phyloP scores from a whole-genome alignment of 2,888 invertebrate genomes.

The Minunthozetes semirufus region DNA sequence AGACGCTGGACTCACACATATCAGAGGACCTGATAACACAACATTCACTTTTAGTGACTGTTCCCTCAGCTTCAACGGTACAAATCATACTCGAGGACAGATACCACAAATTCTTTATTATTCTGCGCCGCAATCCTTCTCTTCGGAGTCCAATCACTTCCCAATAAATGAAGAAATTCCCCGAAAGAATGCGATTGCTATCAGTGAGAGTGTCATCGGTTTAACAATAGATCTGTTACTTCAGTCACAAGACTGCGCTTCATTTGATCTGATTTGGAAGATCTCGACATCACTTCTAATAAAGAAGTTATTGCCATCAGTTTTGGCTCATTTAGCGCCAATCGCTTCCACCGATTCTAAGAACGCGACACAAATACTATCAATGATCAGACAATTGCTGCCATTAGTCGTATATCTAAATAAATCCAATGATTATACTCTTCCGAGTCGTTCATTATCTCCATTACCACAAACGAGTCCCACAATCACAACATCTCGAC shows the following conservation, averaged over 20 bases:
- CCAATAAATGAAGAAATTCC: slow-evolving; percentile 10
- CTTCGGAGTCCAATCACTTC: not conserved
- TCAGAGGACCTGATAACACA: slow-evolving; percentile 87
- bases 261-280: slow-evolving; percentile 25
- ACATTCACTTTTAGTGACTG: slow-evolving; percentile 83
- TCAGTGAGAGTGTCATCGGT: slow-evolving; percentile 18
- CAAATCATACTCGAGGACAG: slow-evolving; percentile 87
- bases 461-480: slow-evolving; percentile 33
- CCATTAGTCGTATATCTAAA: slow-evolving; percentile 83
- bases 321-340: slow-evolving; percentile 76
- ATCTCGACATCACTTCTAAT: slow-evolving; percentile 56
- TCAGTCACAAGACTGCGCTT: not conserved
- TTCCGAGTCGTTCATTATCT: slow-evolving; percentile 26
- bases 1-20: slow-evolving; percentile 73
- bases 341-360: slow-evolving; percentile 69
- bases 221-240: slow-evolving; percentile 24
- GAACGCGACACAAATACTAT: slow-evolving; percentile 67
- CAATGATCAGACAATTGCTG: slow-evolving; percentile 75
- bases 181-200: slow-evolving; percentile 19
- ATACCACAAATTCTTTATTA: slow-evolving; percentile 61
- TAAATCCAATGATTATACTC: slow-evolving; percentile 48
- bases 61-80: slow-evolving; percentile 91
- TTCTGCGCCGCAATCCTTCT: not conserved
- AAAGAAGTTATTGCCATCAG: slow-evolving; percentile 71
- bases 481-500: slow-evolving; percentile 65